Conservation (phyloP, 1,140 invertebrate genomes). For the Dendroctonus valens region DNA sequence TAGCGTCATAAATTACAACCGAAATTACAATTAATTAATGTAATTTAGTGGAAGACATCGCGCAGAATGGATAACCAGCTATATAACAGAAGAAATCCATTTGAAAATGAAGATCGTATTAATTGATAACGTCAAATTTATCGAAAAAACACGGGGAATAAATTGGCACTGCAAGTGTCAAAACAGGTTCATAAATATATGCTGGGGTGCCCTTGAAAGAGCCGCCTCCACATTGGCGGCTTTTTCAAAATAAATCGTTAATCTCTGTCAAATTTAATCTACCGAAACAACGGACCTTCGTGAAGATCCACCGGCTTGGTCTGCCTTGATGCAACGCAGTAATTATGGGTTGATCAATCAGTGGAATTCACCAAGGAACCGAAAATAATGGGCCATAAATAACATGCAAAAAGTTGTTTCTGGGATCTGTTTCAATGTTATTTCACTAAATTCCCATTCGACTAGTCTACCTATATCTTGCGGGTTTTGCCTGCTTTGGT, state of each 20-base stretch:
- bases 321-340: no score
- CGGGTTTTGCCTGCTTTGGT: no score
- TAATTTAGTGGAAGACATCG: slow-evolving; percentile 2
- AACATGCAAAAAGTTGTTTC: no score
- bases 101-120: slow-evolving; percentile 11
- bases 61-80: slow-evolving; percentile 7
- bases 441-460: no score
- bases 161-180: slow-evolving; percentile 25
- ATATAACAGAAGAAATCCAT: slow-evolving; percentile 10
- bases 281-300: no score
- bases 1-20: not conserved
- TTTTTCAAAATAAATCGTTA: slow-evolving; percentile 23
- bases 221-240: slow-evolving; percentile 12
- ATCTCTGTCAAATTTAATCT: slow-evolving; percentile 27
- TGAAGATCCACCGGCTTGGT: no score
- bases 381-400: no score
- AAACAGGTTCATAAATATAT: slow-evolving; percentile 25
- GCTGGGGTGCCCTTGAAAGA: slow-evolving; percentile 14
- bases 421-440: no score
- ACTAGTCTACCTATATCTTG: no score
- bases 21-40: slow-evolving; percentile 3
- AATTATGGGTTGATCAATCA: no score
- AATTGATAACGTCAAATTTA: slow-evolving; percentile 25
- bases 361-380: no score
- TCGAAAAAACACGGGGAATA: slow-evolving; percentile 22